phyloP scores from a whole-genome alignment of 1,140 invertebrate species.

The Rhizoglyphus robini region DNA sequence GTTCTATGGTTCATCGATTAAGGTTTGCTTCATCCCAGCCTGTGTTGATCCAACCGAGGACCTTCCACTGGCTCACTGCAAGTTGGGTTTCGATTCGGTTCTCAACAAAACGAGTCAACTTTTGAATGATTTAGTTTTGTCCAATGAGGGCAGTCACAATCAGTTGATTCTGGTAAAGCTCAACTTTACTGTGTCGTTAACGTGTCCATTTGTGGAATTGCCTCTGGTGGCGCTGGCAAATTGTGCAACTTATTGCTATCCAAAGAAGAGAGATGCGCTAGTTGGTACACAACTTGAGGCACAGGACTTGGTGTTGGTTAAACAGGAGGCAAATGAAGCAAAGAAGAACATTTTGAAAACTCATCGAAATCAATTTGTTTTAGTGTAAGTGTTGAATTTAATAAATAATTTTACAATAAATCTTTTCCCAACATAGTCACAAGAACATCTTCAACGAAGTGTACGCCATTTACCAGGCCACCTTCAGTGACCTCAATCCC shows the following conservation, averaged over 20 bases:
- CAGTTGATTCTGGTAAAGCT: not conserved
- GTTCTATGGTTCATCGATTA: not conserved
- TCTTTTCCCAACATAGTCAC: too few relatives aligned
- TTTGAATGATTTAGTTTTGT: not conserved
- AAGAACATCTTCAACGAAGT: too few relatives aligned
- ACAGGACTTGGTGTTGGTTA: too few relatives aligned
- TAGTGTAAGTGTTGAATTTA: too few relatives aligned
- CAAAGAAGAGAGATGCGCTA: too few relatives aligned
- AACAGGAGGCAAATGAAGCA: too few relatives aligned
- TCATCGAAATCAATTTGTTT: too few relatives aligned
- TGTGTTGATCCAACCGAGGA: not conserved
- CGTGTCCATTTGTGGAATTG: not conserved
- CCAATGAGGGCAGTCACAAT: not conserved
- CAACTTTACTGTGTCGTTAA: not conserved
- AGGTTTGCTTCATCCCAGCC: not conserved
- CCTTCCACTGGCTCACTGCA: not conserved
- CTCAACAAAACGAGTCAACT: not conserved
- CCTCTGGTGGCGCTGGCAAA: not conserved
- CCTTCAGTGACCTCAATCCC: too few relatives aligned
- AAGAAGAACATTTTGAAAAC: too few relatives aligned
- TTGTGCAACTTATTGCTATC: not conserved
- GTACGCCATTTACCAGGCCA: too few relatives aligned
- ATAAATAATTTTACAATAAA: too few relatives aligned
- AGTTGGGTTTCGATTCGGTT: not conserved
- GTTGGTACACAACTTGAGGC: too few relatives aligned